These are phyloP conservation scores for Melanotaenia boesemani DNA, from an alignment of 2,797 vertebrate species.

Conservation along the genomic window DNA sequence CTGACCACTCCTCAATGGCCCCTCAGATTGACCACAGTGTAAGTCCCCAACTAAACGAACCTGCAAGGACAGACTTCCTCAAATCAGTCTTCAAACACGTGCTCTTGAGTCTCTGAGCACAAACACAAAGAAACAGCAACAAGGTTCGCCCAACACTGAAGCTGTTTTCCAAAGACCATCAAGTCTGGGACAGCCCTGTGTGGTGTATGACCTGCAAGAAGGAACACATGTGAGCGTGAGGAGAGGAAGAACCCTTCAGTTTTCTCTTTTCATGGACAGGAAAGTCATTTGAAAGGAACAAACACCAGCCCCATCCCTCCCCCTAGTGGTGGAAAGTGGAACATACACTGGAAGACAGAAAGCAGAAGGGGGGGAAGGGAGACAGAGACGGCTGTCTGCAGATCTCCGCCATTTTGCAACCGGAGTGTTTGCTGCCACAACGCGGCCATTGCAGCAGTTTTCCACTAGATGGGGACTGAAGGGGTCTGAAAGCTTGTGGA, in stretches of 20 bases:
- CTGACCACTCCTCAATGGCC: constrained; percentile 9
- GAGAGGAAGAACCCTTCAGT: constrained; percentile 42
- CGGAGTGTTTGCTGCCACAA: constrained; percentile 89
- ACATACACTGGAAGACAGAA: constrained; percentile 73
- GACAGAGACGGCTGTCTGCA: constrained; percentile 81
- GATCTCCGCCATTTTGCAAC: constrained; percentile 92
- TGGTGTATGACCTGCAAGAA: constrained; percentile 32
- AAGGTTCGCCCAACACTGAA: constrained; percentile 36
- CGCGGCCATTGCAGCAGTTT: constrained; percentile 70
- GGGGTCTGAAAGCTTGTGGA: constrained; percentile 62
- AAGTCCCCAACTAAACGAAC: constrained; percentile 26
- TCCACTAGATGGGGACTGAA: constrained; percentile 72
- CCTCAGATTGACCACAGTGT: constrained; percentile 2
- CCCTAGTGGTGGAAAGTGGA: constrained; percentile 88
- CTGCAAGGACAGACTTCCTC: constrained; percentile 19
- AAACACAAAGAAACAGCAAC: constrained; percentile 27
- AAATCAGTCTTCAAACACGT: constrained; percentile 15
- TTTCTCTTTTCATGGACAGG: constrained; percentile 35
- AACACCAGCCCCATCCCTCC: constrained; percentile 77
- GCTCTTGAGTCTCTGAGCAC: constrained; percentile 25
- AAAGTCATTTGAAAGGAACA: constrained; percentile 44
- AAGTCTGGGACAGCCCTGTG: constrained; percentile 35
- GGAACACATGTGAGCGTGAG: constrained; percentile 35
- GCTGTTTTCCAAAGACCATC: constrained; percentile 55
- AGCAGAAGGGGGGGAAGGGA: constrained; percentile 74